A percentile compares a stretch with the other conserved stretches of the same genome.
phyloP scores from a whole-genome alignment of 1,140 invertebrate genomes.

The Centruroides sculpturatus region DNA sequence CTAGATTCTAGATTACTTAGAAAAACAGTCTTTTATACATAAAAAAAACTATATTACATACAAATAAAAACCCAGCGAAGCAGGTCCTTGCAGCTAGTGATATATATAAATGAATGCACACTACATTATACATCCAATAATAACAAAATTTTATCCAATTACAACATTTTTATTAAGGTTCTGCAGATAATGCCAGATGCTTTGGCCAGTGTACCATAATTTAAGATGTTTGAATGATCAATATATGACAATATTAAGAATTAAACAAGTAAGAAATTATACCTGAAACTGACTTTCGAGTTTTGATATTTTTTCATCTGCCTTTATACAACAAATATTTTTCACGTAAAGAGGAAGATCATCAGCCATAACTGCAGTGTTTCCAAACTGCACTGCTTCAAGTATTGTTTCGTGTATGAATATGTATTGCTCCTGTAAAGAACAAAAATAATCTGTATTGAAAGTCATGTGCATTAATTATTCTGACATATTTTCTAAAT shows the following conservation, averaged over 20 bases:
- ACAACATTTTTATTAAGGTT: too few species aligned
- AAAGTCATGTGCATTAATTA: neutral
- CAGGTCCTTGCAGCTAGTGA: too few species aligned
- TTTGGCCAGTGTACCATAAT: too few species aligned
- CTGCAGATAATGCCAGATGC: too few species aligned
- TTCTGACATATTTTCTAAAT: neutral
- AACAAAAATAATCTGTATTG: neutral
- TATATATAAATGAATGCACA: too few species aligned
- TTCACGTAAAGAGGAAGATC: slow-evolving; percentile 18
- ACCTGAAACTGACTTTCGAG: neutral
- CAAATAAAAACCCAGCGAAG: too few species aligned
- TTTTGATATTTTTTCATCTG: neutral
- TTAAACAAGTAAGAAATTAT: neutral
- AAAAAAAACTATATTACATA: too few species aligned
- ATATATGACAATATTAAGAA: neutral
- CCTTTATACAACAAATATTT: slow-evolving; percentile 10
- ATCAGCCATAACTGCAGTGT: slow-evolving; percentile 24
- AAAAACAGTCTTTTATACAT: too few species aligned
- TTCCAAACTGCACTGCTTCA: slow-evolving; percentile 33
- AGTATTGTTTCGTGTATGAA: slow-evolving; percentile 36
- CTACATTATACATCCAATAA: too few species aligned
- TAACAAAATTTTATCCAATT: too few species aligned
- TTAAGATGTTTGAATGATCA: too few species aligned
- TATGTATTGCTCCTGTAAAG: slow-evolving; percentile 35
- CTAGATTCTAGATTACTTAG: too few species aligned